A percentile compares a stretch with the other conserved stretches of the same genome.
These are phyloP conservation scores for Ophonus ardosiacus DNA, from an alignment of 2,888 invertebrate genomes.

Conservation along the genomic window DNA sequence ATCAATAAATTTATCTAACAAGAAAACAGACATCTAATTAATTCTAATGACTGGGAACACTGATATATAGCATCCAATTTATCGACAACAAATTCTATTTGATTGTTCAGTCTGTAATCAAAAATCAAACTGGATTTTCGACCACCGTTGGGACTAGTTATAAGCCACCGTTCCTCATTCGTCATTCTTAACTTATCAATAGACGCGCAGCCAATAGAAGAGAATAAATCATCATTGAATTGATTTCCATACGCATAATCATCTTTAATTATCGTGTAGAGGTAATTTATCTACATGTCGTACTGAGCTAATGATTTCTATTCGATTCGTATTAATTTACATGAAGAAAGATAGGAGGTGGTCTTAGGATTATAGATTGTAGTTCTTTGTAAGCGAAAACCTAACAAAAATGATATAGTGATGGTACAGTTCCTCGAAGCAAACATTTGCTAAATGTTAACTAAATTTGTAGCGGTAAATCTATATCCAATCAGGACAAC, in stretches of 20 bases:
- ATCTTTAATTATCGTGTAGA: neutral
- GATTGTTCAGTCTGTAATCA: neutral
- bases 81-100: slow-evolving; percentile 9
- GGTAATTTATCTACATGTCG: slow-evolving; percentile 21
- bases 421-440: no score
- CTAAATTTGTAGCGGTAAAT: no score
- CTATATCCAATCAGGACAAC: no score
- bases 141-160: slow-evolving; percentile 3
- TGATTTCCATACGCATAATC: slow-evolving; percentile 30
- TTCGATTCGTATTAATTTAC: slow-evolving; percentile 9
- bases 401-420: no score
- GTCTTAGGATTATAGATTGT: neutral
- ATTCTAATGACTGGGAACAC: neutral
- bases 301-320: slow-evolving; percentile 15
- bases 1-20: neutral
- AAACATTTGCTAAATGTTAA: no score
- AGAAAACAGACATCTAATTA: neutral
- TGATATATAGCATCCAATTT: neutral
- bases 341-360: neutral
- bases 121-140: slow-evolving; percentile 9
- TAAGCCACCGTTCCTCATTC: slow-evolving; percentile 4
- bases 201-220: slow-evolving; percentile 4
- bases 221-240: slow-evolving; percentile 16
- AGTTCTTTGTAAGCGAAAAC: no score
- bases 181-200: slow-evolving; percentile 6